Base-by-base conservation (phyloP, 2,797 vertebrate species). In the Myotis findleyi region DNA sequence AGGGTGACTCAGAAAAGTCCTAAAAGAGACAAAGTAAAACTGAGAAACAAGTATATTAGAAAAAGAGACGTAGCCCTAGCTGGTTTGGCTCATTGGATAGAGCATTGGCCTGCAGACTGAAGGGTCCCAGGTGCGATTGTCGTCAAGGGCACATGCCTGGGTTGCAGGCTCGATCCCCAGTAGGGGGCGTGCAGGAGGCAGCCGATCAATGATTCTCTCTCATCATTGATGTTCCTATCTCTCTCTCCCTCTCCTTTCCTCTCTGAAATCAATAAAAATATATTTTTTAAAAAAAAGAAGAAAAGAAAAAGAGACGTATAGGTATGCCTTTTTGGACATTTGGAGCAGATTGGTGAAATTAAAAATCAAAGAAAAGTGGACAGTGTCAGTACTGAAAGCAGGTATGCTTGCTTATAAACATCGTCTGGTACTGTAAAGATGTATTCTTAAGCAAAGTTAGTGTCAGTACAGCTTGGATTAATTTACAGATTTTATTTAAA, bases 401-500 rank as follows among this genome's bases (percentile, higher is more conserved):
- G 41, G 0, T 47, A 4, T 25, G 20, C 47, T 44, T 53, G 3
- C 27, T 83, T 81, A 41, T 72, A n/a, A 76, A 76, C 27, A 64
- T 86, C 72, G 55, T 87, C 7, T 88, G 57, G 27, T 59, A 27
- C 77, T 53, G 20, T 76, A 79, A 91, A 87, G 16, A 33, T 66
- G 33, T 71, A 27, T 68, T 96, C 57, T 79, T 92, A 14, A 95
- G 18, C 41, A 92, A 21, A 79, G 41, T 94, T 94, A 88, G 25
- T 88, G 81, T 94, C 89, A 71, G 30, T 86, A 62, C 7, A 87
- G 41, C 49, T 95, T 97, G 36, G 25, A 64, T 92, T 83, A 93
- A 68, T 25, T 30, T 84, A 71, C 4, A 87, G 6, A 66, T 92
- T 92, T 92, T 93, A 92, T 68, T 89, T 81, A 85, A 94, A 71